Conservation (phyloP, 2,113 vertebrate genomes). For the Nannospalax galili region DNA sequence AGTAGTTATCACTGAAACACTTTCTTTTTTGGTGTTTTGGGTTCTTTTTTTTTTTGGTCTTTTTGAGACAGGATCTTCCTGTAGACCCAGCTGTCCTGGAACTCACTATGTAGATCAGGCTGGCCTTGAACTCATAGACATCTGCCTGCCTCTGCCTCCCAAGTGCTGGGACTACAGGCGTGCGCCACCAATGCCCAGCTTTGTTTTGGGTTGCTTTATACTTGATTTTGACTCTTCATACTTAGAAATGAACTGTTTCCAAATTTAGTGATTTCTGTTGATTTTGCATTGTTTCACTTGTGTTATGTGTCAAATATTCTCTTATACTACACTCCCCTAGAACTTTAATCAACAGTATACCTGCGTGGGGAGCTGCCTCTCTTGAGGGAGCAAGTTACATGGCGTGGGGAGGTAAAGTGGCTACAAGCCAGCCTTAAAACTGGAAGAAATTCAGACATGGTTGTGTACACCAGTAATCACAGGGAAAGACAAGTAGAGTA, state of each 20-base stretch:
- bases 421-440: too few relatives aligned
- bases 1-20: background rate
- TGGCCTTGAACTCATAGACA: too few relatives aligned
- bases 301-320: background rate
- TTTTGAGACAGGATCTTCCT: too few relatives aligned
- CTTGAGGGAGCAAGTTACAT: background rate
- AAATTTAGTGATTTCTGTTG: background rate
- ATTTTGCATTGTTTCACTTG: background rate
- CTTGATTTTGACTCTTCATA: background rate
- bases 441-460: too few relatives aligned
- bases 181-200: too few relatives aligned
- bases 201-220: background rate
- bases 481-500: background rate
- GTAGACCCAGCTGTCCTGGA: too few relatives aligned
- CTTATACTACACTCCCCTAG: background rate
- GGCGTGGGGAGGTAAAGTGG: background rate
- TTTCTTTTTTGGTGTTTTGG: background rate
- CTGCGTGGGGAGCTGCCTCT: background rate
- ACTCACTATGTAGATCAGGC: too few relatives aligned
- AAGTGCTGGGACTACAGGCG: too few relatives aligned
- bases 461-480: background rate
- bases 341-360: background rate
- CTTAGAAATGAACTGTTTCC: slow-evolving; percentile 19
- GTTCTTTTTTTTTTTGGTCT: too few relatives aligned
- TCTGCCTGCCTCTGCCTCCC: too few relatives aligned